Evolutionary conservation across 2,797 vertebrate species (phyloP).

Genomic region (Cirrhinus molitorella): DNA sequence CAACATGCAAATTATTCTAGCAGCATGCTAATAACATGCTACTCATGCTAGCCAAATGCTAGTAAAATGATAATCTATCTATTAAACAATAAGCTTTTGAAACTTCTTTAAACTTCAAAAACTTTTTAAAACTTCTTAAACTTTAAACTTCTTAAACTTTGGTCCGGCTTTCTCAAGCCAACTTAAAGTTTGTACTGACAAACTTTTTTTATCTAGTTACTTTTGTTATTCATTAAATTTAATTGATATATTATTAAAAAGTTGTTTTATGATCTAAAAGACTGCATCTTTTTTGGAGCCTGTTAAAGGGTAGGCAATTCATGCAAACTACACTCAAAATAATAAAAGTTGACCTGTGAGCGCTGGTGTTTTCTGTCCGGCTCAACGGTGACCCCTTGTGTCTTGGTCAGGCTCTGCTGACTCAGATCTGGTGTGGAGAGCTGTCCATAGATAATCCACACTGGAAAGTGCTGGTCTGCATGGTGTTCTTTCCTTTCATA

Average conservation of each 20-base stretch:
- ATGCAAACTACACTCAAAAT: neutral
- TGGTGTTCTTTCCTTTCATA: constrained; percentile 88
- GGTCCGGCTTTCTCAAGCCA: no score
- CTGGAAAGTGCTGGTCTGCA: constrained; percentile 85
- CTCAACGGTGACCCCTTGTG: neutral
- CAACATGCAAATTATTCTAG: no score
- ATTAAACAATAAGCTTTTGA: no score
- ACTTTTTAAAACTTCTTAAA: no score
- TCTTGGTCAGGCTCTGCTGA: constrained; percentile 86
- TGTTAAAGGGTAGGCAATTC: neutral
- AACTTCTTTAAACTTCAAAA: no score
- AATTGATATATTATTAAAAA: neutral
- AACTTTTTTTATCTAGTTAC: no score
- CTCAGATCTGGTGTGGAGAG: constrained; percentile 96
- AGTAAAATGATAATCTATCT: no score
- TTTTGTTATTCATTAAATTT: neutral
- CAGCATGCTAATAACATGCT: no score
- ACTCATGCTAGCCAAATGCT: no score
- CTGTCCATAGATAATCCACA: constrained; percentile 86
- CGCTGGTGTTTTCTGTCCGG: neutral
- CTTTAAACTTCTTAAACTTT: no score
- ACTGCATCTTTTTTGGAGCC: neutral
- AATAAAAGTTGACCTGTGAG: neutral
- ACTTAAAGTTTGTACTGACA: no score
- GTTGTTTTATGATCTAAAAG: neutral